phyloP scores from a whole-genome alignment of 2,113 vertebrate species.

The Sturnus vulgaris region DNA sequence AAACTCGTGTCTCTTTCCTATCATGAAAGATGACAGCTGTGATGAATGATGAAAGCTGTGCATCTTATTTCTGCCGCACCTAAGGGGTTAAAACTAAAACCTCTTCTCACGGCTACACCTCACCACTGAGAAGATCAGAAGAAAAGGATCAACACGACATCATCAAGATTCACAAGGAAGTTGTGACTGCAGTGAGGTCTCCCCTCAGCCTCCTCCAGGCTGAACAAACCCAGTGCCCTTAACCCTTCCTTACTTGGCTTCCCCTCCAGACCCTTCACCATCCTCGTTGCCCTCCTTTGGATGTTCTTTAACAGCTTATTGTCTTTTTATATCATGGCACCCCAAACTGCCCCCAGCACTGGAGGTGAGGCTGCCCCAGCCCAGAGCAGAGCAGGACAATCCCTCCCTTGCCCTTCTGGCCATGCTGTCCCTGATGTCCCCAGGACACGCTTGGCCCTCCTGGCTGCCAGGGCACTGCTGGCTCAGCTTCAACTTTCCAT shows the following conservation, averaged over 20 bases:
- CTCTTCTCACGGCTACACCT: too few species aligned
- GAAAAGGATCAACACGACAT: not conserved
- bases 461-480: not conserved
- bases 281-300: rapidly evolving
- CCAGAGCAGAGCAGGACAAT: not conserved
- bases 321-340: rapidly evolving
- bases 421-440: not conserved
- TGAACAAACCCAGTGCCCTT: not conserved
- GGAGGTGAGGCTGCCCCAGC: rapidly evolving
- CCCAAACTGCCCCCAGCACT: not conserved
- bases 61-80: too few species aligned
- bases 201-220: not conserved
- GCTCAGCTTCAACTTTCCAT: not conserved
- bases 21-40: too few species aligned
- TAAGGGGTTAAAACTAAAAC: too few species aligned
- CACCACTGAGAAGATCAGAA: not conserved
- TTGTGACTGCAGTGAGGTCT: not conserved
- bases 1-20: too few species aligned
- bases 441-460: not conserved
- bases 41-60: too few species aligned
- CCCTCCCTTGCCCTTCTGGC: not conserved
- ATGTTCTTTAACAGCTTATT: rapidly evolving
- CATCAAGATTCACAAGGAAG: not conserved
- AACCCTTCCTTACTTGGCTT: rapidly evolving
- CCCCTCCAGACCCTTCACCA: rapidly evolving